A percentile compares a stretch with the other conserved stretches of the same genome.
Evolutionary conservation across 2,113 vertebrate genomes (phyloP).

Genomic region (Brachypodius melanocephalos): DNA sequence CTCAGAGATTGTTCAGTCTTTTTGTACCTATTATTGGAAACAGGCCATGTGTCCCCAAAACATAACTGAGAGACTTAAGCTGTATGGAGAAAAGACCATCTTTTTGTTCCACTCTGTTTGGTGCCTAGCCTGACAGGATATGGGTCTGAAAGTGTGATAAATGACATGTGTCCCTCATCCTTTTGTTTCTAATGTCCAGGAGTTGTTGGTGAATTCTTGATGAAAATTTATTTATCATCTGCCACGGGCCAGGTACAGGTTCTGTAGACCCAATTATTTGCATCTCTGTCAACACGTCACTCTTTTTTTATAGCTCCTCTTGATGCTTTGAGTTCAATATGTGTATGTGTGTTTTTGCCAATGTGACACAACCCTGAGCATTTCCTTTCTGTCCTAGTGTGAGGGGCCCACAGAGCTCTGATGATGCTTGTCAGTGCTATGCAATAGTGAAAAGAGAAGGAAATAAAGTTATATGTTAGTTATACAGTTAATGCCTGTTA

Average conservation of each 20-base stretch:
- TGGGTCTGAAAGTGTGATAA: background rate
- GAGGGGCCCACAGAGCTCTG: background rate
- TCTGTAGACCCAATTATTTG: conserved; percentile 15
- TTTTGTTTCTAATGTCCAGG: background rate
- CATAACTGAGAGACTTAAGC: background rate
- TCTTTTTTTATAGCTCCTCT: background rate
- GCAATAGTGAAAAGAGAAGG: background rate
- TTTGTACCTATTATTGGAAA: background rate
- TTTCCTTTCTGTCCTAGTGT: background rate
- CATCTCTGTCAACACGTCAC: background rate
- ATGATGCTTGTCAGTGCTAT: background rate
- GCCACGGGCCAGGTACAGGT: background rate
- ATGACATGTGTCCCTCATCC: background rate
- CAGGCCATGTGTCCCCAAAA: background rate
- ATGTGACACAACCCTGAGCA: background rate
- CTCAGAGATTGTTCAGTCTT: background rate
- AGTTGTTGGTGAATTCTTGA: background rate
- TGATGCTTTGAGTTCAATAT: background rate
- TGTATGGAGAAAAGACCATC: background rate
- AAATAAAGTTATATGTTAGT: background rate
- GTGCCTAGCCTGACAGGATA: background rate
- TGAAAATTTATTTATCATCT: background rate
- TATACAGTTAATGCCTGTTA: background rate
- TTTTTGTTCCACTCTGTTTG: background rate
- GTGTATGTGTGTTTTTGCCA: background rate